Evolutionary conservation across 1,140 invertebrate species (phyloP), one percentile per base, ranked within the genome.

Genomic region (Pararge aegeria): DNA sequence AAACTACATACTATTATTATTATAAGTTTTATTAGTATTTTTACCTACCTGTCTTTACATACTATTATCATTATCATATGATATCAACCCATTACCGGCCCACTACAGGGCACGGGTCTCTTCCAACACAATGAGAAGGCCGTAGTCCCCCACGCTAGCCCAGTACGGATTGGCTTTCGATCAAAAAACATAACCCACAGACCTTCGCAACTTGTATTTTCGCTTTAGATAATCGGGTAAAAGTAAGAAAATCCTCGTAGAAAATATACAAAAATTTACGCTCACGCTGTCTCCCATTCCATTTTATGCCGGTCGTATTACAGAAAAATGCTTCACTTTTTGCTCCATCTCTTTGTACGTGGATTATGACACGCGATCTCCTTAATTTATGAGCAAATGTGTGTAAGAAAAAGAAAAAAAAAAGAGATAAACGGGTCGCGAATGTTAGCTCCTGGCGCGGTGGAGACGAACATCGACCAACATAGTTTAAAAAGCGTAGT

Each of bases 301-400:
- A 63, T 67, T 87, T 83, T 83, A 83, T 70, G 78, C 76, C 55
- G 63, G 68, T 63, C 57, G 63, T 76, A 77, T 77, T 73, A 78
- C 68, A 29, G 71, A 76, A 75, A 76, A 73, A 69, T 75, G 68
- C 73, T 24, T 24, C 24, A 83, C 70, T 82, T 54, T 79, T 75
- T 80, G 74, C 79, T 78, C 76, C 71, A 70, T 75, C 64, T 78
- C 83, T 78, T 83, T 87, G 80, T 87, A 73, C 75, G 73, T 66
- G 79, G 78, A 83, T 87, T 83, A 87, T 84, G 84, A 79, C 70
- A 85, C 75, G 81, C 80, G 79, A 83, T 79, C 70, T 58, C 60
- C 68, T 67, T 80, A 81, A 75, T 81, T 81, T 81, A 83, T 80
- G 73, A 70, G 73, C 54, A 42, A 49, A 54, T 61, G 42, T 55